A percentile compares a stretch with the other conserved stretches of the same genome.
Conservation (phyloP, 92 coral and sea anemone species). For the Paramuricea clavata region DNA sequence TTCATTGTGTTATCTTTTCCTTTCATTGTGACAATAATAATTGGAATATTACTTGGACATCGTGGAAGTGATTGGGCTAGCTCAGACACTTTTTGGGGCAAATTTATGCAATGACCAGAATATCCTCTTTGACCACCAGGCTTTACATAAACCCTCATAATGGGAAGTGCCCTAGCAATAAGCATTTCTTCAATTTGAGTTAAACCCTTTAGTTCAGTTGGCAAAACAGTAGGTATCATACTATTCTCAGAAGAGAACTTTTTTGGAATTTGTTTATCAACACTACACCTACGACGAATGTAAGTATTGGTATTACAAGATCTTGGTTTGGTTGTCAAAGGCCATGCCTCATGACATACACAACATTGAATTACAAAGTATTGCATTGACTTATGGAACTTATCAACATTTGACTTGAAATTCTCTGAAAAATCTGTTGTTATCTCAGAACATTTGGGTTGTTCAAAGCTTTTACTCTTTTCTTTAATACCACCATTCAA, state of each 20-base stretch:
- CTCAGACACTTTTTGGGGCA: too few species aligned
- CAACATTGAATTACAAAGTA: too few species aligned
- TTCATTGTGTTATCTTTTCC: conserved; percentile 61
- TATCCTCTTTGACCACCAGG: too few species aligned
- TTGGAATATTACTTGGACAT: conserved; percentile 57
- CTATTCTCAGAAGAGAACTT: conserved; percentile 50
- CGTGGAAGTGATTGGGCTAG: too few species aligned
- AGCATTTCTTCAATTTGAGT: conserved; percentile 76
- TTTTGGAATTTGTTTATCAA: conserved; percentile 51
- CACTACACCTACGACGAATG: conserved; percentile 53
- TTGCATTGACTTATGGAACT: conserved; percentile 61
- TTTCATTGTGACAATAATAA: conserved; percentile 54
- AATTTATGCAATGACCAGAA: too few species aligned
- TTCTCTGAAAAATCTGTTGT: neutral
- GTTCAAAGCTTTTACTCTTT: neutral
- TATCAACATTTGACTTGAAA: conserved; percentile 34
- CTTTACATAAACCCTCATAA: conserved; percentile 72
- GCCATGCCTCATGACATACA: too few species aligned
- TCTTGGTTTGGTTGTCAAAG: conserved; percentile 54
- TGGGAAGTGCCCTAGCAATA: conserved; percentile 79
- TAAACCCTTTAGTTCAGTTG: conserved; percentile 40
- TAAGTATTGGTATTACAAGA: neutral
- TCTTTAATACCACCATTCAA: neutral
- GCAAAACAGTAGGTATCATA: conserved; percentile 57
- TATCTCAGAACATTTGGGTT: neutral